Base-by-base conservation (phyloP, 1,140 invertebrate species). In the Lepidurus couesii region DNA sequence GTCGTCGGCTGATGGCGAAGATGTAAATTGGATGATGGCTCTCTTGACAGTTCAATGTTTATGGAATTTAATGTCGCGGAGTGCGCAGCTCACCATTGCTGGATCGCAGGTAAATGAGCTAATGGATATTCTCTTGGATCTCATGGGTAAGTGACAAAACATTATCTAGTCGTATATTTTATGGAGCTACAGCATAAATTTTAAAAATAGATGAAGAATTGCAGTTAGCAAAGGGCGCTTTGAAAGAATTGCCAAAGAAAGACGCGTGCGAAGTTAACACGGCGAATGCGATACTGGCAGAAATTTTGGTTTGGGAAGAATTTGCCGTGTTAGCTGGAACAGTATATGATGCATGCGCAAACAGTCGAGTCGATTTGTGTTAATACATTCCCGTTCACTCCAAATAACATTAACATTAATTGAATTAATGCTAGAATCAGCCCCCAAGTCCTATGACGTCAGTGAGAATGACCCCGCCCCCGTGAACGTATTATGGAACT, bases 251-350 rank as follows among this genome's bases (percentile, higher is more conserved):
- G 53, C 53, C 53, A 3, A 13, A 65, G 53, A 65, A 21, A 16
- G 53, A 65, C 6, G 13, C 21, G n/a, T 11, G 6, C 21, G 53
- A 65, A 65, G n/a, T 21, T 7, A 21, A 65, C 7, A 7, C 13
- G 9, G 13, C 16, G 16, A 65, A 65, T 65, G 53, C 1, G 0
- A 21, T 65, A 7, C 13, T 65, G 13, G 53, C 53, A 21, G 53
- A 65, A 65, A 65, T 65, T 13, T 65, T 65, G 53, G 53, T 65
- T 13, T 65, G 53, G 53, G 53, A 65, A 21, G 53, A 65, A 65
- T 65, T 65, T 65, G 21, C 53, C 21, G 53, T 65, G 3, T 16
- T 65, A 21, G 53, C 53, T 65, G 53, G 53, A n/a, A 65, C 53
- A n/a, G 53, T 65, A 7, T 65, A 65, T 21, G 53, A 65, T 21